Percentiles rank a stretch among this genome's conserved stretches.
Evolutionary conservation across 2,888 invertebrate genomes (phyloP).

Genomic region (Netelia inedita): DNA sequence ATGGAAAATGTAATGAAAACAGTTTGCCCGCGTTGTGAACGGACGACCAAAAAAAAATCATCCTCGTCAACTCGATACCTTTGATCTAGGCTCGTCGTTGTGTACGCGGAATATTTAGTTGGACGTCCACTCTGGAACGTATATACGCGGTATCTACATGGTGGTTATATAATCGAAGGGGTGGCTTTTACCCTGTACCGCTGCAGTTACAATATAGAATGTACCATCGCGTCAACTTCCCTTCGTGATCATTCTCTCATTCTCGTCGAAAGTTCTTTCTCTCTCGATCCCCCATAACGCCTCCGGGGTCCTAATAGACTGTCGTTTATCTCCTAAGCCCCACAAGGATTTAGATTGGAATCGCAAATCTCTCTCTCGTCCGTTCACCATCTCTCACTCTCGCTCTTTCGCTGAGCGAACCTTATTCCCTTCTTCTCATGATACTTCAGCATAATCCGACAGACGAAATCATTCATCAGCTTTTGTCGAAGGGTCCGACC

Average conservation of each 20-base stretch:
- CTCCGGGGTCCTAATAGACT: conserved; percentile 77
- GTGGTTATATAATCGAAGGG: conserved; percentile 68
- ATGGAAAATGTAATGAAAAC: neutral
- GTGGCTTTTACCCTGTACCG: conserved; percentile 65
- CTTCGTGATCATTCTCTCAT: conserved; percentile 59
- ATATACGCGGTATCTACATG: conserved; percentile 53
- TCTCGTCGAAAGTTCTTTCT: conserved; percentile 38
- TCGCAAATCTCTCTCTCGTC: conserved; percentile 67
- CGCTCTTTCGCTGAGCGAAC: conserved; percentile 7
- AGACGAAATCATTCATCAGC: conserved; percentile 23
- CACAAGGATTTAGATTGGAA: conserved; percentile 79
- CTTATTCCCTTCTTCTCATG: conserved; percentile 18
- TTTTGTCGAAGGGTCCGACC: neutral
- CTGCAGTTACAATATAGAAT: conserved; percentile 49
- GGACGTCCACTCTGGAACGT: neutral
- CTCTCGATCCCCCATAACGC: conserved; percentile 16
- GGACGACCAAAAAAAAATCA: conserved; percentile 61
- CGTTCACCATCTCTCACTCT: conserved; percentile 16
- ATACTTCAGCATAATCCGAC: conserved; percentile 17
- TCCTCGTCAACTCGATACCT: conserved; percentile 80
- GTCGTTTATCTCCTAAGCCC: conserved; percentile 81
- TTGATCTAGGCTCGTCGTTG: conserved; percentile 79
- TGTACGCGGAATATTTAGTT: neutral
- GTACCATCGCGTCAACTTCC: conserved; percentile 33
- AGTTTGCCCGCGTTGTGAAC: conserved; percentile 14